Conservation (phyloP, 2,888 invertebrate species). For the Hirtodrosophila trivittata region DNA sequence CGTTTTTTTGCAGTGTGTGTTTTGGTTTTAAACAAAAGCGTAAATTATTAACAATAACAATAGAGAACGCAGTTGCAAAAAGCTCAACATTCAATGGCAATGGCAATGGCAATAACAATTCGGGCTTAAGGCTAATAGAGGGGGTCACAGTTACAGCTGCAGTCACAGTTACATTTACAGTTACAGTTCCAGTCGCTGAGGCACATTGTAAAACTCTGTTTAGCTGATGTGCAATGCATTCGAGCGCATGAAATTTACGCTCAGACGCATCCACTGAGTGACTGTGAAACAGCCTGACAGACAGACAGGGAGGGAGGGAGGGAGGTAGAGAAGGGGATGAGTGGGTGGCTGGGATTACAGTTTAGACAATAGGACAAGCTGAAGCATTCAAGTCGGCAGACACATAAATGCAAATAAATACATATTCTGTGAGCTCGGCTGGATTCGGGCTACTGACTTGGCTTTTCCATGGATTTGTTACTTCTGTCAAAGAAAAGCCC, state of each 20-base stretch:
- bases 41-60: slow-evolving; percentile 73
- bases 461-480: slow-evolving; percentile 33
- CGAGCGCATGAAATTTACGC: slow-evolving; percentile 69
- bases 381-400: slow-evolving; percentile 37
- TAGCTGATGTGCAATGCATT: slow-evolving; percentile 59
- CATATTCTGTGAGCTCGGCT: slow-evolving; percentile 41
- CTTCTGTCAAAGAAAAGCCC: slow-evolving; percentile 34
- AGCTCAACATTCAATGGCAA: slow-evolving; percentile 44
- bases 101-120: slow-evolving; percentile 41
- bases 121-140: slow-evolving; percentile 4
- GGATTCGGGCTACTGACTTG: slow-evolving; percentile 7
- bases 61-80: slow-evolving; percentile 39
- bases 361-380: slow-evolving; percentile 57
- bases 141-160: not conserved
- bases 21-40: slow-evolving; percentile 40
- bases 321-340: not conserved
- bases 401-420: slow-evolving; percentile 71
- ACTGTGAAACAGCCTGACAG: slow-evolving; percentile 56
- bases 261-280: slow-evolving; percentile 65
- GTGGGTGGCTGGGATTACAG: not conserved
- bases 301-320: slow-evolving; percentile 22
- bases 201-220: slow-evolving; percentile 57
- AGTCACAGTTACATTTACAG: no score
- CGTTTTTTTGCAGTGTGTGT: not conserved
- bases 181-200: not conserved